Evolutionary conservation across 2,113 vertebrate species (phyloP), one percentile per base, ranked within the genome.

Genomic region (Ochotona princeps): DNA sequence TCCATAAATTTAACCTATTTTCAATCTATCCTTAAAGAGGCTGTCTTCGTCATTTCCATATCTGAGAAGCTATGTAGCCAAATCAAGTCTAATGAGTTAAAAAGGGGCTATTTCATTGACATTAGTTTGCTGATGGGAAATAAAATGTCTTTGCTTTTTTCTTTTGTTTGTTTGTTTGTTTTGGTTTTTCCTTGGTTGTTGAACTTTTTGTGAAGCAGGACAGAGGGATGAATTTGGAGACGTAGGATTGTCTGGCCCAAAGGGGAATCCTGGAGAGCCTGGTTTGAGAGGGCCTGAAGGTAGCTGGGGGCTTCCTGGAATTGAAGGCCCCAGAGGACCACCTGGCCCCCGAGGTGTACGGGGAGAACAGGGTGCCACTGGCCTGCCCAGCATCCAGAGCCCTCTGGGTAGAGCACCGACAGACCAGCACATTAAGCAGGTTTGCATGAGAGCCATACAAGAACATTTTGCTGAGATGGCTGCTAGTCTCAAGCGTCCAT

Each of bases 401-500:
- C 98, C 98, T 57, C 97, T 99, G 95, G 99, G n/a, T n/a, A n/a
- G n/a, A n/a, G n/a, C n/a, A n/a, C n/a, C n/a, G n/a, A n/a, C n/a
- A n/a, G n/a, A n/a, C n/a, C n/a, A n/a, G n/a, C n/a, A n/a, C n/a
- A n/a, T n/a, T n/a, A n/a, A n/a, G n/a, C n/a, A n/a, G n/a, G n/a
- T n/a, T n/a, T n/a, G n/a, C n/a, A n/a, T n/a, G n/a, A n/a, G n/a
- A n/a, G n/a, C n/a, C n/a, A n/a, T n/a, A n/a, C n/a, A n/a, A 99
- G 99, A 99, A 97, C 99, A 99, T 97, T 96, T 99, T 94, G 99
- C 99, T 84, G 99, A 99, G 97, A 98, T 99, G 97, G 99, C 99
- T 91, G 99, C 99, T 93, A 99, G 99, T 94, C 98, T 99, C 73
- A 98, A 98, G 95, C 98, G 99, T 94, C 99, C 99, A 4, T 99